A percentile compares a stretch with the other conserved stretches of the same genome.
phyloP scores from a whole-genome alignment of 2,113 vertebrate genomes.

The Speoplatyrhinus poulsoni region DNA sequence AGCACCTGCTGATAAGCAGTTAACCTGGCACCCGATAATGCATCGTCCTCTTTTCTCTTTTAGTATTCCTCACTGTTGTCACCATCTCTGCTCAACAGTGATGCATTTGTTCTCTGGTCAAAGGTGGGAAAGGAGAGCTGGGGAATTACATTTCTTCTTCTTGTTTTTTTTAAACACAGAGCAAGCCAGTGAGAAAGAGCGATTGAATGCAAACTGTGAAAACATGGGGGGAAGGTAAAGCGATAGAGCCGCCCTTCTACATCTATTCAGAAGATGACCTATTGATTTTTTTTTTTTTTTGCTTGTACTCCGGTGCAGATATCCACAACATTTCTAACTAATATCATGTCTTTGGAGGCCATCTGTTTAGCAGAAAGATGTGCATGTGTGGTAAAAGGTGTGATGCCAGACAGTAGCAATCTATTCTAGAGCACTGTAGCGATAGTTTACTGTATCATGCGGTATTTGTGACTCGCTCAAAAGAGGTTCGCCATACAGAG shows the following conservation, averaged over 20 bases:
- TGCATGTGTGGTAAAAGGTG: too few relatives aligned
- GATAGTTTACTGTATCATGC: too few relatives aligned
- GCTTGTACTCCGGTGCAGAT: background rate
- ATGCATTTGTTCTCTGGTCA: background rate
- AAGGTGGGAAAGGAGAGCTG: too few relatives aligned
- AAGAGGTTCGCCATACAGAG: too few relatives aligned
- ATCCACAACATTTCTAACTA: background rate
- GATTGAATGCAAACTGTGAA: background rate
- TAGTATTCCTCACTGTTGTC: background rate
- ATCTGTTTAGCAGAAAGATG: too few relatives aligned
- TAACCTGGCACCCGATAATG: conserved; percentile 2
- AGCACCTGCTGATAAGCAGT: conserved; percentile 7
- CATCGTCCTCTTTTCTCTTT: background rate
- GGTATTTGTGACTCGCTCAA: too few relatives aligned
- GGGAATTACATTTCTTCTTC: background rate
- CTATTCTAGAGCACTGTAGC: too few relatives aligned
- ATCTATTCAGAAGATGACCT: conserved; percentile 19
- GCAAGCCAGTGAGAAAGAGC: background rate
- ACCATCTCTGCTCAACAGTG: background rate
- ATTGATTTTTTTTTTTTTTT: background rate
- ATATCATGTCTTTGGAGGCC: too few relatives aligned
- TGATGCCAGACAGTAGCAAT: too few relatives aligned
- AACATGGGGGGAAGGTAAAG: background rate
- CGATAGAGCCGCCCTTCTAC: background rate
- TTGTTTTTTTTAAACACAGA: background rate